Base-by-base conservation (phyloP, 2,113 vertebrate species). In the Carlito syrichta region DNA sequence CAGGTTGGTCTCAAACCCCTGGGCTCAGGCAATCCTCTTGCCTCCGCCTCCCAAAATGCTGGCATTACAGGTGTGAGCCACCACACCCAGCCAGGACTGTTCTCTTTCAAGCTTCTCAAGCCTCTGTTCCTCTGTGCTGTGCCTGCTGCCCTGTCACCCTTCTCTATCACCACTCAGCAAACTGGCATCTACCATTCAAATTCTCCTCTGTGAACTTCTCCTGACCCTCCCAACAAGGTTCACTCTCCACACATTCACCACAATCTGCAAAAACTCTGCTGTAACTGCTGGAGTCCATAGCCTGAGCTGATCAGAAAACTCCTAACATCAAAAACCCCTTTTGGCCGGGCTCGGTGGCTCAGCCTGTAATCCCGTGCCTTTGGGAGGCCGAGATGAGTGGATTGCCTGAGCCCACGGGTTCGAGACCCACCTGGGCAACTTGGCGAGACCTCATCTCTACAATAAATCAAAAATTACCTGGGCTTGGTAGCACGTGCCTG, bases 161-260 rank as follows among this genome's bases (percentile, higher is more conserved):
- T 68, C 45, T 25, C 48, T 35, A 32, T 25, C 73, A 48, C 38
- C 58, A 4, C 22, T 32, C 38, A 3, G 6, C 48, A n/a, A 74
- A 23, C 35, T 69, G 45, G 38, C 16, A 60, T 8, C 35, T 14
- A 7, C 77, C 45, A 43, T 32, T 40, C 56, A 60, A 54, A 20
- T 22, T 43, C 32, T 12, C 66, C 52, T 12, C 13, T 40, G n/a
- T 74, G 52, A 48, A 60, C 68, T 11, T 27, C 58, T 43, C 58
- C 92, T 50, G 62, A 30, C 19, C n/a, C n/a, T 30, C n/a, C 48
- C 38, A 35, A 69, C 25, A 58, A 25, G 69, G 35, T 0, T 27
- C 3, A 13, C 27, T 40, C 30, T n/a, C 63, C 2, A 8, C 0
- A 5, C 38, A 56, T 6, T 12, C 27, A 35, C 43, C 3, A 16